A percentile compares a stretch with the other conserved stretches of the same genome.
Evolutionary conservation across 2,797 vertebrate genomes (phyloP).

Genomic region (Anas flavirostris): DNA sequence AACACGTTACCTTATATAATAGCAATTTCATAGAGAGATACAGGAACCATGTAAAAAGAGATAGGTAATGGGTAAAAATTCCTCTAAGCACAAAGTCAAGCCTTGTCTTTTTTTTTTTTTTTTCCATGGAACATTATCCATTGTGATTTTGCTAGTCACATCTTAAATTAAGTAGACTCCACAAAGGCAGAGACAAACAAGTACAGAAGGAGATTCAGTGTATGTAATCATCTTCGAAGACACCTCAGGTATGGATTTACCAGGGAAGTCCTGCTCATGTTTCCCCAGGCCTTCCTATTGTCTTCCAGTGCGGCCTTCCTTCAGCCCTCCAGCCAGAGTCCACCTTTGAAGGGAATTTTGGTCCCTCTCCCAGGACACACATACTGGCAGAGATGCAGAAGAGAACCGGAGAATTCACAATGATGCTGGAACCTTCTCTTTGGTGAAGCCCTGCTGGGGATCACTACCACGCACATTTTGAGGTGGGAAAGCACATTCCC

Average conservation of each 20-base stretch:
- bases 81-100: neutral
- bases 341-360: rapidly evolving
- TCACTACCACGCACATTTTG: neutral
- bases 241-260: neutral
- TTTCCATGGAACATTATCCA: neutral
- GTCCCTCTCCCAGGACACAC: neutral
- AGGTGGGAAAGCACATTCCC: neutral
- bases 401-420: neutral
- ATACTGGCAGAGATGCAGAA: rapidly evolving
- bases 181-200: neutral
- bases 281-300: neutral
- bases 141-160: neutral
- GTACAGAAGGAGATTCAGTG: neutral
- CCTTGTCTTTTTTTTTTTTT: neutral
- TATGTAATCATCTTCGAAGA: neutral
- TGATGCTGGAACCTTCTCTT: neutral
- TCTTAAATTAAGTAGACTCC: neutral
- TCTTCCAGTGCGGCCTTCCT: neutral
- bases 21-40: neutral
- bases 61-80: neutral
- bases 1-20: constrained; percentile 3
- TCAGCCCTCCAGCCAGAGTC: neutral
- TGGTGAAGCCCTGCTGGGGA: neutral
- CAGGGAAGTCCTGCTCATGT: neutral
- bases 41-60: neutral